These are phyloP conservation scores for Lepeophtheirus nordmannii DNA, from an alignment of 2,888 invertebrate genomes.

Conservation along the genomic window DNA sequence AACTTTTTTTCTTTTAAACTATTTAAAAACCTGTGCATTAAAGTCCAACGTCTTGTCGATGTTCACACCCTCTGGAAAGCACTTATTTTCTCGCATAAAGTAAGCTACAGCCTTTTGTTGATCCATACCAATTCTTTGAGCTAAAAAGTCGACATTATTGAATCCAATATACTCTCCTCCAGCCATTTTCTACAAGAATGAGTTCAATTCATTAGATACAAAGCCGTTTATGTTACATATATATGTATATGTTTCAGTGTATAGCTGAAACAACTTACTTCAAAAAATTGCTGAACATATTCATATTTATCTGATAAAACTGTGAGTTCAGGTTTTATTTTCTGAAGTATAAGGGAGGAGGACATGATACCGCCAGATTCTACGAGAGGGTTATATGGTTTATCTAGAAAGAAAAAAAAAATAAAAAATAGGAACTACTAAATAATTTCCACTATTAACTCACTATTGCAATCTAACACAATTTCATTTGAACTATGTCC, in stretches of 20 bases:
- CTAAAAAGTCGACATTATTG: constrained; percentile 88
- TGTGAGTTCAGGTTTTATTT: constrained; percentile 73
- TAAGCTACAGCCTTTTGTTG: constrained; percentile 91
- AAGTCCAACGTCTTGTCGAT: constrained; percentile 88
- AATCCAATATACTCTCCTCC: constrained; percentile 78
- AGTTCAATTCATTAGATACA: too few species aligned
- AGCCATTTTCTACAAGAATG: constrained; percentile 46
- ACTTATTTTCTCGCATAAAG: constrained; percentile 89
- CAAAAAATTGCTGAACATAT: constrained; percentile 72
- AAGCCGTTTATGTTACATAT: too few species aligned
- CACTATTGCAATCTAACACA: constrained; percentile 31
- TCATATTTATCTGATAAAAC: constrained; percentile 72
- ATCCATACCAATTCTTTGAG: constrained; percentile 90
- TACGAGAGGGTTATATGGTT: constrained; percentile 96
- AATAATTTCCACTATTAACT: constrained; percentile 25
- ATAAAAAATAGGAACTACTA: not conserved
- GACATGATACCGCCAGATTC: constrained; percentile 90
- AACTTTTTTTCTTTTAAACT: not conserved
- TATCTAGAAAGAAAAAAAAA: constrained; percentile 47
- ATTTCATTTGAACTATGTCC: constrained; percentile 33
- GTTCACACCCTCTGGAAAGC: constrained; percentile 75
- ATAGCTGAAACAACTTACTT: constrained; percentile 31
- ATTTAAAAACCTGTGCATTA: constrained; percentile 66
- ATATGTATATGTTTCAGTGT: too few species aligned
- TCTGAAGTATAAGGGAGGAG: constrained; percentile 64